Percentiles rank a stretch among this genome's conserved stretches.
phyloP scores from a whole-genome alignment of 2,888 invertebrate genomes.

The Cryptocephalus primarius region DNA sequence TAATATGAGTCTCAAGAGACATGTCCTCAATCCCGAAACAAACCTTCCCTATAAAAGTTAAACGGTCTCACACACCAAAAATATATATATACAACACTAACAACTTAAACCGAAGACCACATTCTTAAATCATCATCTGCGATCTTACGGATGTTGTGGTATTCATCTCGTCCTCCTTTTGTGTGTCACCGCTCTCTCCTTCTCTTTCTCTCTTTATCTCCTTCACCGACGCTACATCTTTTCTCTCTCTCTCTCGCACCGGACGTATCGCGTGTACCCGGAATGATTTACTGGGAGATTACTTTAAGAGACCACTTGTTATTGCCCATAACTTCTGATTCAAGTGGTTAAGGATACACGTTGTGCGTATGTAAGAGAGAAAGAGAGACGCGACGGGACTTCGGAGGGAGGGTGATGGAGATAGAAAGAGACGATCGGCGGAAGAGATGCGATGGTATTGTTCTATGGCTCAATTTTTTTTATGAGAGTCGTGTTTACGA shows the following conservation, averaged over 20 bases:
- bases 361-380: conserved; percentile 11
- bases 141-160: conserved; percentile 36
- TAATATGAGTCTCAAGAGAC: too few species aligned
- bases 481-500: conserved; percentile 1
- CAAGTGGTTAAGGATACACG: conserved; percentile 31
- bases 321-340: conserved; percentile 40
- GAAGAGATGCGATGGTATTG: background rate
- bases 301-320: conserved; percentile 41
- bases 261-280: conserved; percentile 28
- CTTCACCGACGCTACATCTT: background rate
- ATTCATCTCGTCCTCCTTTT: conserved; percentile 26
- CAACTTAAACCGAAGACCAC: background rate
- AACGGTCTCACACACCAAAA: too few species aligned
- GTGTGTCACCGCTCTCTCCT: conserved; percentile 20
- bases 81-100: too few species aligned
- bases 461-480: conserved; percentile 23
- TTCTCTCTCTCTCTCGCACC: conserved; percentile 4
- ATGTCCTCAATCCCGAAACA: too few species aligned
- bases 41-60: too few species aligned
- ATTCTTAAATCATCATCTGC: conserved; percentile 38
- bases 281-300: conserved; percentile 38
- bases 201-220: background rate
- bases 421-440: conserved; percentile 3
- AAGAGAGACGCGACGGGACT: background rate
- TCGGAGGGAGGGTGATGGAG: conserved; percentile 3